Evolutionary conservation across 2,888 invertebrate genomes (phyloP).

Genomic region (Anoncus sp.): DNA sequence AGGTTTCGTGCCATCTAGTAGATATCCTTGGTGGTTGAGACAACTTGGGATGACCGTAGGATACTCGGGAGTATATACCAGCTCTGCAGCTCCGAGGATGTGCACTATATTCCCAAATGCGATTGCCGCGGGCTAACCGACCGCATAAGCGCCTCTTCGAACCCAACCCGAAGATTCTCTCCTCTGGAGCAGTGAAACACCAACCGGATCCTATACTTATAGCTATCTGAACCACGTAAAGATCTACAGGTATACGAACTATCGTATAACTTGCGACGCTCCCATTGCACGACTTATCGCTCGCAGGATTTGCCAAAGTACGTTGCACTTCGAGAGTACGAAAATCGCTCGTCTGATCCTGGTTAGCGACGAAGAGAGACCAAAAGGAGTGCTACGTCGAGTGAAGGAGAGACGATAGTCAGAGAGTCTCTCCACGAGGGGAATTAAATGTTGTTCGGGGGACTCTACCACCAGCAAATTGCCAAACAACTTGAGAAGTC

Average conservation of each 20-base stretch:
- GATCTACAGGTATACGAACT: neutral
- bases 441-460: conserved; percentile 59
- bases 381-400: conserved; percentile 19
- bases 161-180: conserved; percentile 45
- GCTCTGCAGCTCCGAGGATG: conserved; percentile 48
- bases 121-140: conserved; percentile 66
- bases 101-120: conserved; percentile 63
- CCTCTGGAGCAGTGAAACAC: conserved; percentile 31
- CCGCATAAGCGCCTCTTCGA: conserved; percentile 64
- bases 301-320: conserved; percentile 62
- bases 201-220: conserved; percentile 23
- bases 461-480: conserved; percentile 55
- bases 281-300: conserved; percentile 62
- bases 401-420: conserved; percentile 20
- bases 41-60: conserved; percentile 50
- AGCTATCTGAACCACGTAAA: conserved; percentile 4
- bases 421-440: conserved; percentile 52
- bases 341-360: conserved; percentile 58
- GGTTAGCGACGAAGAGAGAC: conserved; percentile 33
- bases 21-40: conserved; percentile 60
- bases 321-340: conserved; percentile 48
- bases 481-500: conserved; percentile 63
- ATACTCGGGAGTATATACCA: conserved; percentile 26
- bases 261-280: conserved; percentile 55
- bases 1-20: conserved; percentile 52